Conservation (phyloP, 2,888 invertebrate species). For the Scaptomyza polygonia region DNA sequence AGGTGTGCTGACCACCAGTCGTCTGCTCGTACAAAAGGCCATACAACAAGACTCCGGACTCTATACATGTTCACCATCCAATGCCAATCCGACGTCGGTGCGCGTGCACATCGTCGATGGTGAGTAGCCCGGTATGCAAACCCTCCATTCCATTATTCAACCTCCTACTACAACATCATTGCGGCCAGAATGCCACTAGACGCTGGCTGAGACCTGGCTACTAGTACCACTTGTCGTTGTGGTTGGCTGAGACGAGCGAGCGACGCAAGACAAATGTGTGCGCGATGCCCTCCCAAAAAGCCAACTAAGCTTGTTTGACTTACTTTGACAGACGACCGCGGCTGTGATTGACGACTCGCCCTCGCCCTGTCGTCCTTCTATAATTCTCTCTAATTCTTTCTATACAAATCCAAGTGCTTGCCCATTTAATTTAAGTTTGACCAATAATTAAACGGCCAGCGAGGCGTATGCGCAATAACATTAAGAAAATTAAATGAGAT, state of each 20-base stretch:
- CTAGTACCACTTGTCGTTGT: no score
- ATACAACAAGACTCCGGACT: constrained; percentile 91
- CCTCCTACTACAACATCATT: constrained; percentile 15
- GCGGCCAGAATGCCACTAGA: background rate
- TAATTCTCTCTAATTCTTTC: background rate
- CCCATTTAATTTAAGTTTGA: constrained; percentile 7
- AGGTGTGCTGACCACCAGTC: constrained; percentile 92
- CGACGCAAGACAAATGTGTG: constrained; percentile 60
- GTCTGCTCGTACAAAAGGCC: constrained; percentile 92
- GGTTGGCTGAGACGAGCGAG: background rate
- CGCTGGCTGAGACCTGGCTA: no score
- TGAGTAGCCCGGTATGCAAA: constrained; percentile 85
- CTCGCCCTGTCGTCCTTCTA: background rate
- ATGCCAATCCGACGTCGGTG: constrained; percentile 91
- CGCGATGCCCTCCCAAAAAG: constrained; percentile 55
- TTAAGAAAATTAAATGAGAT: no score
- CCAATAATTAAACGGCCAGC: constrained; percentile 6
- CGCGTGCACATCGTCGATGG: constrained; percentile 94
- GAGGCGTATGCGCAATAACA: constrained; percentile 5
- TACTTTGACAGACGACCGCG: constrained; percentile 63
- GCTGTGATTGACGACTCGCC: constrained; percentile 55
- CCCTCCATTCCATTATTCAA: constrained; percentile 26
- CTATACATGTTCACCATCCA: constrained; percentile 93
- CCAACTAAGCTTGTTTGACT: constrained; percentile 68
- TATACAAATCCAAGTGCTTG: constrained; percentile 1